Base-by-base conservation (phyloP, 2,888 invertebrate species). In the Mechanitis messenoides region DNA sequence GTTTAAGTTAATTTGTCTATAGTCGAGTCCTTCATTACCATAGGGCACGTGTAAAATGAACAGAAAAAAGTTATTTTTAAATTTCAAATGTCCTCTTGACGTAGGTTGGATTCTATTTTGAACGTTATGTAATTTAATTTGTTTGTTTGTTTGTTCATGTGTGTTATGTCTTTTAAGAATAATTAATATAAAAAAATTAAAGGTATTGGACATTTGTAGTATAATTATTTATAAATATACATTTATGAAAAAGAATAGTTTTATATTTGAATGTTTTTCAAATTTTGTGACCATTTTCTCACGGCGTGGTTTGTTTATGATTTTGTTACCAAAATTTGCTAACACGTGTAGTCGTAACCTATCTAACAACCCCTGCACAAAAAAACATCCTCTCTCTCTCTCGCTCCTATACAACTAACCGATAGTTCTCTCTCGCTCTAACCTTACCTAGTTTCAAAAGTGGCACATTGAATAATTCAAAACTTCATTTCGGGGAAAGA, bases 381-480 rank as follows among this genome's bases (percentile, higher is more conserved):
- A 50, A 31, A 50, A 28, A 50, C 7, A 28, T 50, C 31, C 9
- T 31, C 31, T 50, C 31, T 50, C 50, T 50, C 50, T 45, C 54
- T 54, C 54, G 9, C 46, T 54, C 55, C 7, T 7, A 46, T 6
- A 9, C 4, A 2, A 5, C 33, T 45, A 12, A 33, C 7, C 12
- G 33, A 28, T 45, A 31, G 31, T 50, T n/a, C 28, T 38, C 20
- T 58, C 61, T 58, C 38, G n/a, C 33, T 58, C 33, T 58, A 58
- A 58, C 35, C 47, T 28, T 55, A 55, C 58, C 45, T 55, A 55
- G 33, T 45, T 57, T 50, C 9, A 55, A 55, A 61, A 61, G 61
- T 61, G 28, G 61, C 54, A 55, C 61, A n/a, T 33, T 61, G 61
- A 58, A 58, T 61, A 28, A 61, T 61, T 61, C 55, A 61, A 42